These are phyloP conservation scores for Creontiades dilutus DNA, from an alignment of 2,888 invertebrate species.

Conservation along the genomic window DNA sequence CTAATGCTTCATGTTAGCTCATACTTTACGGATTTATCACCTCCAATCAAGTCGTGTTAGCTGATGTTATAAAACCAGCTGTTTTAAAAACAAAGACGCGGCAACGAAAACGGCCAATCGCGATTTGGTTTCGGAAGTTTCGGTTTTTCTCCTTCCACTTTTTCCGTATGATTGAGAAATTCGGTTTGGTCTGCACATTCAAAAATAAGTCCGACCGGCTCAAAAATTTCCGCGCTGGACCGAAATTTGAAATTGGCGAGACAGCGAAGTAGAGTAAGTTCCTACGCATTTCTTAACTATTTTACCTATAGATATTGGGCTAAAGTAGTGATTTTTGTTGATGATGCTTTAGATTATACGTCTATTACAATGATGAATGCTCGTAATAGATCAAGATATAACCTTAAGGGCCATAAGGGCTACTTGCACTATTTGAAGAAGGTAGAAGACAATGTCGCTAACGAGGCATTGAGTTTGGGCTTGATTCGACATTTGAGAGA, in stretches of 20 bases:
- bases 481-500: too few relatives aligned
- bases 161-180: slow-evolving; percentile 43
- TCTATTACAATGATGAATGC: too few relatives aligned
- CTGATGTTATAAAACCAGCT: not conserved
- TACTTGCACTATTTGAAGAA: too few relatives aligned
- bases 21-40: too few relatives aligned
- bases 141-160: slow-evolving; percentile 5
- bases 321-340: not conserved
- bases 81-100: slow-evolving; percentile 27
- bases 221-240: slow-evolving; percentile 54
- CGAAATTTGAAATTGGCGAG: slow-evolving; percentile 57
- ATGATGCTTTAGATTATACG: too few relatives aligned
- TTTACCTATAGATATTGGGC: not conserved
- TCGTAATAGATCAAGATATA: too few relatives aligned
- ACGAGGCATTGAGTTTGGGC: too few relatives aligned
- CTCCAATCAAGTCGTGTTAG: not conserved
- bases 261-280: slow-evolving; percentile 25
- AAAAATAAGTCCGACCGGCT: slow-evolving; percentile 45
- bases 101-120: slow-evolving; percentile 28
- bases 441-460: too few relatives aligned
- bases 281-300: not conserved
- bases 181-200: slow-evolving; percentile 51
- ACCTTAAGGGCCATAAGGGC: too few relatives aligned
- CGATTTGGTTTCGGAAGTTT: slow-evolving; percentile 40
- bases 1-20: too few relatives aligned